Evolutionary conservation across 1,140 invertebrate species (phyloP), one percentile per base, ranked within the genome.

Genomic region (Heliconius eleuchia): DNA sequence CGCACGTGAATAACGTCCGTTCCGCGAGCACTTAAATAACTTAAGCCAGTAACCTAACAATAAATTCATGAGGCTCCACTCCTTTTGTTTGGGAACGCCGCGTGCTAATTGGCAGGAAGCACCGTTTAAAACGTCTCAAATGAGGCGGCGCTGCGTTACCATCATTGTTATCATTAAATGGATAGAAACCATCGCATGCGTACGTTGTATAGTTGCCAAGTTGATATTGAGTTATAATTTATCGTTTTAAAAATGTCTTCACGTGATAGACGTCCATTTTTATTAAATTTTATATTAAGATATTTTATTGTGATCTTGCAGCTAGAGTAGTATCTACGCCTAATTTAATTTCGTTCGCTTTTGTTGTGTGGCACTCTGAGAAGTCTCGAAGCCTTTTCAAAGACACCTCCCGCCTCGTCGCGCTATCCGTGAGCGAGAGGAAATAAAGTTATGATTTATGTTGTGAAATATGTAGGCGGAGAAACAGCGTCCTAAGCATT

Each of bases 361-460:
- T 91, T 91, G 91, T 92, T 87, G 88, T 87, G 88, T 87, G 90
- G 89, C 82, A 84, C 81, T 82, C 84, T 81, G 84, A 86, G 85
- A 86, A 89, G 86, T 92, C 88, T 91, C 88, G 89, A 89, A 91
- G 85, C 88, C 84, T 83, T 91, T 89, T 86, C 89, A 92, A 91
- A 92, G 91, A 91, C 89, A 91, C 89, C 89, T 92, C 88, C 81
- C 80, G 82, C 77, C 80, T 78, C 75, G 76, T 81, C 73, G 70
- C 83, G 77, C 85, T 82, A 84, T 86, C 85, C 86, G 81, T 83
- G 88, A 91, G 87, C 89, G 90, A 93, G 89, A 92, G 91, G 91
- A 94, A 92, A 94, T 92, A 92, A 91, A 92, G 89, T 92, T 92
- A 91, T 94, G 91, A 94, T 94, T 92, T 94, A 94, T 91, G 90